Evolutionary conservation across 1,140 invertebrate species (phyloP).

Genomic region (Plutomurus gul): DNA sequence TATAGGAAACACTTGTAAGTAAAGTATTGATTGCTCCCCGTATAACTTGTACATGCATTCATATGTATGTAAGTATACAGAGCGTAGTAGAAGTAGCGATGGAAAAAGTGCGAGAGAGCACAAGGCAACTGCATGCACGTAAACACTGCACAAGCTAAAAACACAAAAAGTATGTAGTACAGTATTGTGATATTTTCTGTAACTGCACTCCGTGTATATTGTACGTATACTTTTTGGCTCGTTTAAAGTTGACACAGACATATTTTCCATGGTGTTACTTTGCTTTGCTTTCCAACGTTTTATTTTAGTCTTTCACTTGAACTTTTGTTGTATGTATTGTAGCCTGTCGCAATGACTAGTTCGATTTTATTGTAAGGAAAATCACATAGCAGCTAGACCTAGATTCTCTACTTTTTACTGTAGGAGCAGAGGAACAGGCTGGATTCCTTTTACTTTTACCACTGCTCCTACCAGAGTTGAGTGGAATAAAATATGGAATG

Average conservation of each 20-base stretch:
- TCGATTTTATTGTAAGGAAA: too few species aligned
- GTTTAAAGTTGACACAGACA: neutral
- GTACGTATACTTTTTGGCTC: neutral
- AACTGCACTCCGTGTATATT: neutral
- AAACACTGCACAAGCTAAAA: too few species aligned
- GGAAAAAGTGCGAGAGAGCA: too few species aligned
- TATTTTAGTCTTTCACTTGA: constrained; percentile 6
- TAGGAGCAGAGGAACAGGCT: neutral
- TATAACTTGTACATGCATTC: too few species aligned
- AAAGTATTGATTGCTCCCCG: too few species aligned
- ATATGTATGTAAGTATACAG: too few species aligned
- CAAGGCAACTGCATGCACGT: too few species aligned
- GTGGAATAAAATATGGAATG: neutral
- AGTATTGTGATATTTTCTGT: neutral
- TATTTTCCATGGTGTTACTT: neutral
- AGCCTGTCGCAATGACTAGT: neutral
- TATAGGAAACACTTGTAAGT: too few species aligned
- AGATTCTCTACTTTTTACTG: neutral
- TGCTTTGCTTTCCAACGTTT: neutral
- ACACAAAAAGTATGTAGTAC: too few species aligned
- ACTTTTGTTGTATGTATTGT: neutral
- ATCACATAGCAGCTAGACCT: too few species aligned
- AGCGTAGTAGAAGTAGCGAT: too few species aligned
- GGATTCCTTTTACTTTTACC: too few species aligned
- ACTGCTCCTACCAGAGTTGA: neutral